phyloP scores from a whole-genome alignment of 2,797 vertebrate genomes.

The Spheniscus humboldti region DNA sequence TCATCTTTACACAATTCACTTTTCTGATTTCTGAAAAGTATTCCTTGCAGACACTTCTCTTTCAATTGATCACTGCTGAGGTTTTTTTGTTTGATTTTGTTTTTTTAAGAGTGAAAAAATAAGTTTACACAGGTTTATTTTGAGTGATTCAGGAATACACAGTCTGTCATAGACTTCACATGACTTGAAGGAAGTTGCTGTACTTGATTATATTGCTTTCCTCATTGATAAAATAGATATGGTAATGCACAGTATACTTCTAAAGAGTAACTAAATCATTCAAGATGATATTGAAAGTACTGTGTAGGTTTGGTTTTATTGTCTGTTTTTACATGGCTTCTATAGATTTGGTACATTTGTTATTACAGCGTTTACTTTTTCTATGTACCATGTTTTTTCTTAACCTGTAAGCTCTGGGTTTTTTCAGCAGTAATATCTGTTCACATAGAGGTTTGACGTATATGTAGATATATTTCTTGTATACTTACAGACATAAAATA shows the following conservation, averaged over 20 bases:
- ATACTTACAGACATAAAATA: not conserved
- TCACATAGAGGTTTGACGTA: not conserved
- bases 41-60: not conserved
- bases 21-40: not conserved
- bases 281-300: not conserved
- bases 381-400: not conserved
- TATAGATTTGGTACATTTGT: not conserved
- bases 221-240: not conserved
- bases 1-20: not conserved
- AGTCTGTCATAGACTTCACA: not conserved
- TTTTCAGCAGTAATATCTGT: not conserved
- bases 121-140: not conserved
- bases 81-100: not conserved
- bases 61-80: not conserved
- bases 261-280: not conserved
- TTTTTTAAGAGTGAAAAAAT: not conserved
- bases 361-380: not conserved
- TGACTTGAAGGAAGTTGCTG: not conserved
- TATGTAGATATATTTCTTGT: not conserved
- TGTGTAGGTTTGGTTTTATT: not conserved
- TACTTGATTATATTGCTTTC: not conserved
- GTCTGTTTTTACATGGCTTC: not conserved
- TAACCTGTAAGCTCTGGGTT: accelerated
- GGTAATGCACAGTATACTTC: not conserved
- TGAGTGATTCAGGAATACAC: not conserved